Evolutionary conservation across 2,888 invertebrate genomes (phyloP).

Genomic region (Lycaena phlaeas): DNA sequence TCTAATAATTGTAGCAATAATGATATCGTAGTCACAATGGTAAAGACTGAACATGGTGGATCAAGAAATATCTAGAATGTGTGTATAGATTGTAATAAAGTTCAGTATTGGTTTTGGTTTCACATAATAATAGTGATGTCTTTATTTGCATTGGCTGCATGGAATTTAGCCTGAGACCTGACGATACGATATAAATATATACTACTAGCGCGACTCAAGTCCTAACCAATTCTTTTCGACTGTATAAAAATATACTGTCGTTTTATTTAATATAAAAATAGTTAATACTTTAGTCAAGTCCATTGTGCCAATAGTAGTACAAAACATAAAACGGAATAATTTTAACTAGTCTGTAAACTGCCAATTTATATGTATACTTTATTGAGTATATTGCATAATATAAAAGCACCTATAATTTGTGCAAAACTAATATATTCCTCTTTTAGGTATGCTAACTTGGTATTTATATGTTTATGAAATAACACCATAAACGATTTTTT

Average conservation of each 20-base stretch:
- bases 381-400: constrained; percentile 6
- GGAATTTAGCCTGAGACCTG: too few species aligned
- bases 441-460: not conserved
- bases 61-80: constrained; percentile 6
- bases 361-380: constrained; percentile 25
- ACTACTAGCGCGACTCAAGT: too few species aligned
- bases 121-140: not conserved
- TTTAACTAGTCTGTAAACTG: constrained; percentile 17
- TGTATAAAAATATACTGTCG: too few species aligned
- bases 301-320: constrained; percentile 14
- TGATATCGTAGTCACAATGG: not conserved
- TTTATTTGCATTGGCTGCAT: not conserved
- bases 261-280: not conserved
- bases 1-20: not conserved
- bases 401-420: constrained; percentile 2
- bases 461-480: too few species aligned
- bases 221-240: too few species aligned
- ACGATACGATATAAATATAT: too few species aligned
- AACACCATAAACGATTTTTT: too few species aligned
- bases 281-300: not conserved
- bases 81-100: not conserved
- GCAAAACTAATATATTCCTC: not conserved
- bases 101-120: not conserved
- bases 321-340: constrained; percentile 7
- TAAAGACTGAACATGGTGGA: constrained; percentile 8